Conservation (phyloP, 2,888 invertebrate genomes). For the Polyommatus iphigenia region DNA sequence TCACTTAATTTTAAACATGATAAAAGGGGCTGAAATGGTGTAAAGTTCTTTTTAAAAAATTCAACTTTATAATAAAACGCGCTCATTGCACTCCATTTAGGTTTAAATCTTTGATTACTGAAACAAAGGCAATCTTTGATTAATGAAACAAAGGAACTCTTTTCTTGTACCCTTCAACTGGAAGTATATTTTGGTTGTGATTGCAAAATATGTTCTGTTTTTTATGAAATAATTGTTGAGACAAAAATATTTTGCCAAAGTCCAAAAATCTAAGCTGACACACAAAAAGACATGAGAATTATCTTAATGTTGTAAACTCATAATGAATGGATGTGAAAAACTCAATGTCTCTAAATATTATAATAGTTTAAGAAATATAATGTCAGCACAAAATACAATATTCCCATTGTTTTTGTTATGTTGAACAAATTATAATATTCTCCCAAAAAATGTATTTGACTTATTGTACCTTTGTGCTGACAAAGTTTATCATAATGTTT, state of each 20-base stretch:
- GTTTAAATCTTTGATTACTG: no score
- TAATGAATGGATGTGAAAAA: slow-evolving; percentile 36
- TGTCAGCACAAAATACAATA: background rate
- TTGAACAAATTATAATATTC: background rate
- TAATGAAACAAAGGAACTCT: no score
- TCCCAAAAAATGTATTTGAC: background rate
- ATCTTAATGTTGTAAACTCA: slow-evolving; percentile 29
- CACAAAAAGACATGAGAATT: slow-evolving; percentile 22
- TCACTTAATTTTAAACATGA: background rate
- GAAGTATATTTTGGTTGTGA: background rate
- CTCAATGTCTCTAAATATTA: slow-evolving; percentile 47
- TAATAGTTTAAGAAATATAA: slow-evolving; percentile 45
- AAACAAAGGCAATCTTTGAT: no score
- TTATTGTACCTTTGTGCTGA: slow-evolving; percentile 6
- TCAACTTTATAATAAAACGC: no score
- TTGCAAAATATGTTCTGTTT: background rate
- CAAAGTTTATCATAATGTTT: slow-evolving; percentile 18
- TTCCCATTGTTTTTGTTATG: background rate
- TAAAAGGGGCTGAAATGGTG: slow-evolving; percentile 8
- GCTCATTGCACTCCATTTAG: no score
- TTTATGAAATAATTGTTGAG: background rate
- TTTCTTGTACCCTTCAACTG: background rate
- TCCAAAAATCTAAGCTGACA: background rate
- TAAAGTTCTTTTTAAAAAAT: background rate
- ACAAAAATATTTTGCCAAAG: background rate